phyloP scores from a whole-genome alignment of 1,140 invertebrate genomes.

The Lepidostoma basale region DNA sequence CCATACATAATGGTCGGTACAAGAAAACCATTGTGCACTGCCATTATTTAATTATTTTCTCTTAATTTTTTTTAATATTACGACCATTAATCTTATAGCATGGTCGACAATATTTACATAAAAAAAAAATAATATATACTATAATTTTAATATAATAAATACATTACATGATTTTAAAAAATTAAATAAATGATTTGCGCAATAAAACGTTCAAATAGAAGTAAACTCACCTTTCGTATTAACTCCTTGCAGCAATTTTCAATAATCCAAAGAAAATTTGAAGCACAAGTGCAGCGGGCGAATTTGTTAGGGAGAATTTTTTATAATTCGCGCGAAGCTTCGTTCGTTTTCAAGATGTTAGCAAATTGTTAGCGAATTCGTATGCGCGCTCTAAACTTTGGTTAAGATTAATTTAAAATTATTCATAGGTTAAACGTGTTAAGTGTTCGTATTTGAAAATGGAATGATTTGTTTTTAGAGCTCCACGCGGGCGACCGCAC shows the following conservation, averaged over 20 bases:
- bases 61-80: too few relatives aligned
- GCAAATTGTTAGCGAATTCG: background rate
- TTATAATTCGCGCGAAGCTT: slow-evolving; percentile 12
- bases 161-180: too few relatives aligned
- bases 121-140: too few relatives aligned
- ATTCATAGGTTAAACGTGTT: background rate
- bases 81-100: too few relatives aligned
- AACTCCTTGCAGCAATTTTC: background rate
- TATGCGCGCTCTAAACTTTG: background rate
- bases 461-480: slow-evolving; percentile 26
- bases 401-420: background rate
- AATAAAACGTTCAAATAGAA: too few relatives aligned
- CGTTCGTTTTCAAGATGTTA: slow-evolving; percentile 19
- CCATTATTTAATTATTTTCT: too few relatives aligned
- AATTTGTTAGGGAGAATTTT: slow-evolving; percentile 8
- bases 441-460: slow-evolving; percentile 14
- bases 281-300: slow-evolving; percentile 3
- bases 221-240: background rate
- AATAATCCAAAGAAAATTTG: slow-evolving; percentile 7
- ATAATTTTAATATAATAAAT: too few relatives aligned
- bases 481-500: slow-evolving; percentile 35
- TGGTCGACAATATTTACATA: too few relatives aligned
- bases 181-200: too few relatives aligned
- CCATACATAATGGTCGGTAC: too few relatives aligned
- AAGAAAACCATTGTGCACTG: too few relatives aligned